Evolutionary conservation across 2,888 invertebrate species (phyloP).

Genomic region (Pseudococcus viburni): DNA sequence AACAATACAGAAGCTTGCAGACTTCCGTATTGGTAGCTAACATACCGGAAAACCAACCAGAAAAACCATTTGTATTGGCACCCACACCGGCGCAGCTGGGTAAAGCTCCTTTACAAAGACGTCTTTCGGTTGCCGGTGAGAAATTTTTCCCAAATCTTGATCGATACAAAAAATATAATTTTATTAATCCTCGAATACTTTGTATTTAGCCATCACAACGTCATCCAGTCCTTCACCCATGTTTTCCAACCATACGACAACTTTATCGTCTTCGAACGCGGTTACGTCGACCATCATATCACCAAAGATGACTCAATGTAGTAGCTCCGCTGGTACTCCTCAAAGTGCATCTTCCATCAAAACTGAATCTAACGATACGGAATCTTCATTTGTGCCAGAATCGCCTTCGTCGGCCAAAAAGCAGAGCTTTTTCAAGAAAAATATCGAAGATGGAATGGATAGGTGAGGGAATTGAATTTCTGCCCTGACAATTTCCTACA

Average conservation of each 20-base stretch:
- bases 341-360: not conserved
- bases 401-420: constrained; percentile 73
- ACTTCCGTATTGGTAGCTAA: constrained; percentile 59
- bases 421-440: constrained; percentile 85
- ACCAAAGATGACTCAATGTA: constrained; percentile 15
- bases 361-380: constrained; percentile 66
- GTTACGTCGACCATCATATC: constrained; percentile 61
- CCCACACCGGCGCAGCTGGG: constrained; percentile 96
- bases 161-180: too few relatives aligned
- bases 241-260: not conserved
- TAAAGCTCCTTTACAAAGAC: constrained; percentile 87
- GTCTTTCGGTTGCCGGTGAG: constrained; percentile 84
- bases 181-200: not conserved
- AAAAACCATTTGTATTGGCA: constrained; percentile 81
- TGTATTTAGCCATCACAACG: constrained; percentile 51
- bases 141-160: constrained; percentile 34
- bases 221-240: constrained; percentile 49
- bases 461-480: constrained; percentile 74
- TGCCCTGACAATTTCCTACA: not conserved
- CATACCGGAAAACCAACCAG: constrained; percentile 67
- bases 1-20: constrained; percentile 37
- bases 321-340: not conserved
- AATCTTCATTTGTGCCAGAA: constrained; percentile 67
- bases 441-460: constrained; percentile 92
- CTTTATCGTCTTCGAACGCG: constrained; percentile 8